Evolutionary conservation across 2,797 vertebrate genomes (phyloP), one percentile per base, ranked within the genome.

Genomic region (Eleutherodactylus coqui): DNA sequence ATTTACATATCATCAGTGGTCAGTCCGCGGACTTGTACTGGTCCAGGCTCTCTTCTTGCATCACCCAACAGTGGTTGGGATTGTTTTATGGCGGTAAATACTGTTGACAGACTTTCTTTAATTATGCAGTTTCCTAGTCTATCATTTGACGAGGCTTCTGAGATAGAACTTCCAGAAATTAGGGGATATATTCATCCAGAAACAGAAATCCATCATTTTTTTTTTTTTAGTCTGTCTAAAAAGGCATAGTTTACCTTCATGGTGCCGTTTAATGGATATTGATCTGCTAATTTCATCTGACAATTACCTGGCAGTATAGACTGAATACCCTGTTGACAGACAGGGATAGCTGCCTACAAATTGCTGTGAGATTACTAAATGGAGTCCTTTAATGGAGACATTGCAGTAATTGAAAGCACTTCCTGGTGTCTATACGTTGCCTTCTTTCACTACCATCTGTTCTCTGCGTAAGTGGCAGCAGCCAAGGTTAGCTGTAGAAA

Each of bases 221-320:
- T n/a, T n/a, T 34, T 8, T 36, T 36, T 34, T 64, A 6, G 14
- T 6, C 2, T 38, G 7, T 69, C 19, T 69, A 21, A 38, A 21
- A 69, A 69, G 0, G 3, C 34, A 21, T 24, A 10, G 21, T 70
- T 70, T 70, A 13, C 21, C 19, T 38, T 38, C 34, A 14, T 62
- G 58, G 58, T 62, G n/a, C 10, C 60, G 0, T 24, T 70, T n/a
- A 70, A 24, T 70, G 34, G 67, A 70, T 41, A 41, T 21, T 3
- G 67, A 70, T 70, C 67, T 32, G 27, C 36, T 70, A 41, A 70
- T 70, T 70, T 70, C 11, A n/a, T n/a, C 36, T 70, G 67, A 70
- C 36, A 24, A 41, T 41, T 70, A 10, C 67, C 67, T 41, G 67
- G 36, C 67, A 13, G 34, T 70, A 70, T 41, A 70, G 69, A 45